Conservation (phyloP, 2,797 vertebrate species). For the Molossus molossus region DNA sequence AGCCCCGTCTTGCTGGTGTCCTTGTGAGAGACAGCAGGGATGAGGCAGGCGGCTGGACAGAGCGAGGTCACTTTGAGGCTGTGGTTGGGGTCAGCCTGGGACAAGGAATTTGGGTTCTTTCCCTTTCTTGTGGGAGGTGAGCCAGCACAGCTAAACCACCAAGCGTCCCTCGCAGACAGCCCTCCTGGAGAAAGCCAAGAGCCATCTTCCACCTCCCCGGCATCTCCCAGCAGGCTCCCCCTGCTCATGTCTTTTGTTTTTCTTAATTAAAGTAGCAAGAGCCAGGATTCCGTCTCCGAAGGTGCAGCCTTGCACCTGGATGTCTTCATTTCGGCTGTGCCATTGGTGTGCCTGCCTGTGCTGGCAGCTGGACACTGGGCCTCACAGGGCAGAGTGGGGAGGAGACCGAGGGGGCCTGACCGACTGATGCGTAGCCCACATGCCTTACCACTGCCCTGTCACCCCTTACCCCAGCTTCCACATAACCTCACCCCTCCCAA, state of each 20-base stretch:
- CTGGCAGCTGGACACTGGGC: conserved; percentile 30
- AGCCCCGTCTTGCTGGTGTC: background rate
- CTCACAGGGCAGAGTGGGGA: background rate
- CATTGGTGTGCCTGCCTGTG: background rate
- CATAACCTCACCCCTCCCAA: background rate
- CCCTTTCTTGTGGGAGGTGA: background rate
- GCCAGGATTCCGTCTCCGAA: conserved; percentile 85
- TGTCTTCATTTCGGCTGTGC: conserved; percentile 72
- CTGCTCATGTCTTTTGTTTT: conserved; percentile 87
- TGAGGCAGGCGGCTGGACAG: background rate
- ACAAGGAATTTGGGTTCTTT: background rate
- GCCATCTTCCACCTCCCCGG: conserved; percentile 72
- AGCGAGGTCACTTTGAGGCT: background rate
- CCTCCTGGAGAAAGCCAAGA: conserved; percentile 78
- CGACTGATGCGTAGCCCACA: background rate
- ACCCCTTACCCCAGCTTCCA: background rate
- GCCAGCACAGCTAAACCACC: background rate
- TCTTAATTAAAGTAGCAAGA: conserved; percentile 89
- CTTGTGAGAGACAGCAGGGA: background rate
- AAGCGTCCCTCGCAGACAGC: conserved; percentile 7
- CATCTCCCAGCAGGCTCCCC: conserved; percentile 67
- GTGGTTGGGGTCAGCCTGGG: background rate
- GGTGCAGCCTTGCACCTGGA: conserved; percentile 74
- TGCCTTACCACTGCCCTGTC: background rate
- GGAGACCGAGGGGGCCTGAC: background rate